Percentiles rank a stretch among this genome's conserved stretches.
Evolutionary conservation across 2,888 invertebrate species (phyloP).

Genomic region (Tortricodes alternella): DNA sequence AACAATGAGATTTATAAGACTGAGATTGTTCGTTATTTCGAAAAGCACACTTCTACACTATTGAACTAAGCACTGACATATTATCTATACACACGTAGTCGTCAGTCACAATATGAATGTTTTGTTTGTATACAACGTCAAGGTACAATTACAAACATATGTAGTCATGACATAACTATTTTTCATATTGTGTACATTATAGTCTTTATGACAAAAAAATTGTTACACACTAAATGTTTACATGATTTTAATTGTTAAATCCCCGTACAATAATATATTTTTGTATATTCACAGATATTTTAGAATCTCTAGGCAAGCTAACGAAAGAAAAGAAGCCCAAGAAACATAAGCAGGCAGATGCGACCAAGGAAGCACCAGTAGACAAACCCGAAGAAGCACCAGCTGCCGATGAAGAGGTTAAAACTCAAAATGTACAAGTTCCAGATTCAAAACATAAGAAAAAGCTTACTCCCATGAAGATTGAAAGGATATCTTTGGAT

Average conservation of each 20-base stretch:
- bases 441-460: constrained; percentile 39
- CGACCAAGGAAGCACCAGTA: neutral
- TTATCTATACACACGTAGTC: too few relatives aligned
- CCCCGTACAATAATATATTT: neutral
- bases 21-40: too few relatives aligned
- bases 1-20: too few relatives aligned
- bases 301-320: constrained; percentile 10
- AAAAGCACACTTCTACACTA: too few relatives aligned
- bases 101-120: too few relatives aligned
- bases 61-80: too few relatives aligned
- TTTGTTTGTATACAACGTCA: too few relatives aligned
- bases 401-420: constrained; percentile 42
- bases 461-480: constrained; percentile 77
- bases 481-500: constrained; percentile 83
- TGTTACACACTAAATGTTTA: too few relatives aligned
- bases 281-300: constrained; percentile 26
- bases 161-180: too few relatives aligned
- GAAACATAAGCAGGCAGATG: constrained; percentile 24
- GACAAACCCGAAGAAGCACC: neutral
- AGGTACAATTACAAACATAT: too few relatives aligned
- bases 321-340: constrained; percentile 29
- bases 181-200: neutral
- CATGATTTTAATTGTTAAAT: neutral
- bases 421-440: constrained; percentile 40
- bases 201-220: neutral